These are phyloP conservation scores for Troides aeacus DNA, from an alignment of 2,888 invertebrate genomes.

Conservation along the genomic window DNA sequence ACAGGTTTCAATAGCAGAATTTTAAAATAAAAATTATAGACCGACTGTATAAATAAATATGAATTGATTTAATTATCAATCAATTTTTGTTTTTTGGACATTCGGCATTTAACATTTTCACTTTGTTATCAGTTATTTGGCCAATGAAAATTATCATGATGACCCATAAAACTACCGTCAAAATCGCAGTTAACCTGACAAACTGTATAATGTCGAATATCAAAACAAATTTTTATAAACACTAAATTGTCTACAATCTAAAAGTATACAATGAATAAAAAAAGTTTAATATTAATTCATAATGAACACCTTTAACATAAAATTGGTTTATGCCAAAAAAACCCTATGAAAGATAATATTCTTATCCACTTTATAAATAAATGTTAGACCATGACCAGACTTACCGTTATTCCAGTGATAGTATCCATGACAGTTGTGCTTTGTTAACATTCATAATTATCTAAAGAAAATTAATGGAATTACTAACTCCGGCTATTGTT, in stretches of 20 bases:
- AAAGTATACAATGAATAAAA: background rate
- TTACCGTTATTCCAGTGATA: background rate
- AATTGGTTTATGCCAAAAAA: constrained; percentile 1
- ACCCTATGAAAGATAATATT: background rate
- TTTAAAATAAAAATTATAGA: too few relatives aligned
- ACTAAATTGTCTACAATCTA: background rate
- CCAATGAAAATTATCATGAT: background rate
- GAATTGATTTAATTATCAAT: too few relatives aligned
- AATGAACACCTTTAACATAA: background rate
- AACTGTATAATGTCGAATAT: background rate
- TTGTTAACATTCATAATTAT: background rate
- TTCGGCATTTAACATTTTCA: background rate
- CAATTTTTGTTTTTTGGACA: too few relatives aligned
- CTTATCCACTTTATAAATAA: background rate
- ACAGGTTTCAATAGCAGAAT: too few relatives aligned
- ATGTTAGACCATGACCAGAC: background rate
- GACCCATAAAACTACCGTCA: background rate
- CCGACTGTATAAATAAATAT: too few relatives aligned
- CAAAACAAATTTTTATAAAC: background rate
- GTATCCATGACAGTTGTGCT: background rate
- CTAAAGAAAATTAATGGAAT: constrained; percentile 5
- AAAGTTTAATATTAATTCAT: background rate
- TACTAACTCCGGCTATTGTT: constrained; percentile 46
- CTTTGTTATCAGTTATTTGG: background rate
- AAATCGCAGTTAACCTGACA: background rate